Base-by-base conservation (phyloP, 1,140 invertebrate genomes). In the Brachionus paranguensis region DNA sequence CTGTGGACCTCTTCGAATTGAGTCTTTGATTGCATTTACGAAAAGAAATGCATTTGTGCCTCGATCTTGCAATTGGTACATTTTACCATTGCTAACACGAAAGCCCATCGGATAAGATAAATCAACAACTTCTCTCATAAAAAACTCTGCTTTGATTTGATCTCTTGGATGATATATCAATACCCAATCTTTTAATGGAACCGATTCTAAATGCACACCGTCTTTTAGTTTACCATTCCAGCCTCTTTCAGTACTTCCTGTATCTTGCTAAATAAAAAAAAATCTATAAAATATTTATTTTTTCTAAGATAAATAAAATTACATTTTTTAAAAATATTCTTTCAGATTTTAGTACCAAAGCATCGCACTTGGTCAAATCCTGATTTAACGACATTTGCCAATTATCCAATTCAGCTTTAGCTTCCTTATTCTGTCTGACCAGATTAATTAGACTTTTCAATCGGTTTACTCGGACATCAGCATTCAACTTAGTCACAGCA, bases 381-480 rank as follows among this genome's bases (percentile, higher is more conserved):
- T n/a, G n/a, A 64, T 29, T 64, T 11, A 81, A 12, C 5, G 20
- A 12, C 53, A 81, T 81, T 37, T 81, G 37, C 96, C 96, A 98
- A 41, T 92, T 92, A 0, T 88, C 87, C 14, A 98, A 90, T 68
- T 95, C 90, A 74, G 91, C 88, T 37, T 86, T 90, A 0, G 94
- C 93, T 17, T 92, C 90, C 24, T 60, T 29, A 14, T 81, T 24
- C 4, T 37, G 29, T 41, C 2, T 41, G 10, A 81, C 37, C 17
- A 64, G 29, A 45, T 81, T 37, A 29, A 81, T 60, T 6, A 81
- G 47, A 20, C n/a, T 17, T 27, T 70, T 83, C 12, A 83, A 37
- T 41, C 33, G 60, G 11, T 53, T 17, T 70, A 70, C 12, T 17
- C 81, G 33, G n/a, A 45, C 43, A 24, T 41, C 33, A 1, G 60